Percentiles rank a stretch among this genome's conserved stretches.
These are phyloP conservation scores for Hemichromis elongatus DNA, from an alignment of 2,113 vertebrate species.

Conservation along the genomic window DNA sequence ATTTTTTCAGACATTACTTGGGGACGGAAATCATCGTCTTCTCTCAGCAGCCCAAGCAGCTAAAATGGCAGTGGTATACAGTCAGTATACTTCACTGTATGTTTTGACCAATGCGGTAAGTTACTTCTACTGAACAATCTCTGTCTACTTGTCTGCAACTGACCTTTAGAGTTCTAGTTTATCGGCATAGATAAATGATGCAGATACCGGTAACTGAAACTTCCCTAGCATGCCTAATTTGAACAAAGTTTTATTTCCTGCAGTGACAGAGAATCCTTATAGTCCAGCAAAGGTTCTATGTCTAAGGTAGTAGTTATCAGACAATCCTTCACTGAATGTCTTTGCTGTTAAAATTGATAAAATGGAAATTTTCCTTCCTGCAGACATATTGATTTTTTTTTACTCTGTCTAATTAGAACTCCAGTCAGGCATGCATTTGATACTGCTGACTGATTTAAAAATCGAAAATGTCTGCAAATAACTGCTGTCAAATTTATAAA, in stretches of 20 bases:
- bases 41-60: constrained; percentile 86
- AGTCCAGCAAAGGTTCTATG: not conserved
- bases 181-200: fast-evolving
- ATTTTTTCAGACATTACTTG: constrained; percentile 61
- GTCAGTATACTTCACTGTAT: constrained; percentile 86
- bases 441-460: not conserved
- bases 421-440: not conserved
- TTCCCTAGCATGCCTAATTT: not conserved
- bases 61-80: constrained; percentile 84
- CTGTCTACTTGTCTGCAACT: not conserved
- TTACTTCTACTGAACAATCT: not conserved
- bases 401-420: not conserved
- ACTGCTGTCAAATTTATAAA: not conserved
- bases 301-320: not conserved
- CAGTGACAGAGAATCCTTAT: not conserved
- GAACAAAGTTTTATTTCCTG: not conserved
- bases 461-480: not conserved
- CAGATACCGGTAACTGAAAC: not conserved
- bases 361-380: fast-evolving
- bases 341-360: fast-evolving
- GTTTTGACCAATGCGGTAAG: constrained; percentile 87
- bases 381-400: not conserved
- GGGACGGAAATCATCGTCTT: constrained; percentile 76
- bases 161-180: not conserved
- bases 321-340: fast-evolving